Conservation (phyloP, 2,888 invertebrate genomes). For the Cerastis leucographa region DNA sequence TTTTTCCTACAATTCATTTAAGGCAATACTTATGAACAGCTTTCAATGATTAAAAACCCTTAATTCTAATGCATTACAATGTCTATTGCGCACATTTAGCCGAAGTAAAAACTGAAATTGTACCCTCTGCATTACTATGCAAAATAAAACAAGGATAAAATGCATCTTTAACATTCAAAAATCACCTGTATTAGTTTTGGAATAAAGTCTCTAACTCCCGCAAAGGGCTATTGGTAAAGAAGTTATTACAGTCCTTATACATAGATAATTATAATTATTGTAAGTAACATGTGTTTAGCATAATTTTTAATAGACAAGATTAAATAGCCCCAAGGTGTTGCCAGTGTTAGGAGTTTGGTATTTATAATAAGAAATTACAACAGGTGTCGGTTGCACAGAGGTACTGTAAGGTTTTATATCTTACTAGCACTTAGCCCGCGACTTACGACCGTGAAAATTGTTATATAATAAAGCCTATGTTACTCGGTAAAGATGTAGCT, state of each 20-base stretch:
- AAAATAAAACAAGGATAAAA: slow-evolving; percentile 14
- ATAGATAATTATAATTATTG: slow-evolving; percentile 52
- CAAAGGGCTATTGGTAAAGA: neutral
- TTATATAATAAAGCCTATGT: too few relatives aligned
- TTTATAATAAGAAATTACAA: slow-evolving; percentile 55
- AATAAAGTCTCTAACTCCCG: slow-evolving; percentile 7
- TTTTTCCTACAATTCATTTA: slow-evolving; percentile 23
- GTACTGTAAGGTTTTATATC: neutral
- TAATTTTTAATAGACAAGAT: slow-evolving; percentile 50
- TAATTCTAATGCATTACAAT: slow-evolving; percentile 14
- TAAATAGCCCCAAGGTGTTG: slow-evolving; percentile 59
- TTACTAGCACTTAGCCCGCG: too few relatives aligned
- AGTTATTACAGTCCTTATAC: slow-evolving; percentile 27
- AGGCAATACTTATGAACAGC: slow-evolving; percentile 2
- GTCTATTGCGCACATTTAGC: slow-evolving; percentile 30
- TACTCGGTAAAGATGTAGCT: too few relatives aligned
- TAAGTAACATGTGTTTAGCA: slow-evolving; percentile 46
- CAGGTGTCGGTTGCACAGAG: slow-evolving; percentile 39
- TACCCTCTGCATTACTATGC: slow-evolving; percentile 38
- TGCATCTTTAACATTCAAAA: neutral
- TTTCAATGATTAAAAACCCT: slow-evolving; percentile 18
- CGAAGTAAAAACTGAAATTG: slow-evolving; percentile 38
- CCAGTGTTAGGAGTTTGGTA: slow-evolving; percentile 48
- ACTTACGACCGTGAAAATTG: too few relatives aligned
- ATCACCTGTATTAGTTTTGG: neutral